These are phyloP conservation scores for Hycleus phaleratus DNA, from an alignment of 1,140 invertebrate genomes.

Conservation along the genomic window DNA sequence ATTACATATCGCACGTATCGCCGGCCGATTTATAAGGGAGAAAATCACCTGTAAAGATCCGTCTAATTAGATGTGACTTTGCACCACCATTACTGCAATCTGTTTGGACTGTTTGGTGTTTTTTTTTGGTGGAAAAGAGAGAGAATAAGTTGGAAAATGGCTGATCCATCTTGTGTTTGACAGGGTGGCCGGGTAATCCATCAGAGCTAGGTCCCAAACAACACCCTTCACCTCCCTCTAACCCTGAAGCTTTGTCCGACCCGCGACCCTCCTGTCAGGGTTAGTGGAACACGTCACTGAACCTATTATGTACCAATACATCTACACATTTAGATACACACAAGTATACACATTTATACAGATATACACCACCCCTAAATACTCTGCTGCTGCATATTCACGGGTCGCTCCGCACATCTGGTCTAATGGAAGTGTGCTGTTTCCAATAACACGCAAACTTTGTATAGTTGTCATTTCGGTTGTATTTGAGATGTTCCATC, in stretches of 20 bases:
- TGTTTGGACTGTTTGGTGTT: too few species aligned
- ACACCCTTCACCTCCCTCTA: conserved; percentile 7
- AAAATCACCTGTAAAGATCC: too few species aligned
- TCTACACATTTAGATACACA: conserved; percentile 17
- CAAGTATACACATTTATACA: conserved; percentile 7
- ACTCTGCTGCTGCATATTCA: conserved; percentile 22
- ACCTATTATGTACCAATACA: conserved; percentile 43
- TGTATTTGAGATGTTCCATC: neutral
- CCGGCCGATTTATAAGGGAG: too few species aligned
- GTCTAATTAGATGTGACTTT: too few species aligned
- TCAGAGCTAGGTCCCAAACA: conserved; percentile 27
- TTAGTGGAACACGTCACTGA: conserved; percentile 43
- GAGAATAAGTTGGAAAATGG: conserved; percentile 36
- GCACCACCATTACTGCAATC: too few species aligned
- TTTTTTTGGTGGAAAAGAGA: conserved; percentile 21
- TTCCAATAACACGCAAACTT: conserved; percentile 22
- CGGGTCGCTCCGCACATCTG: conserved; percentile 29
- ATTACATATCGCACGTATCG: conserved; percentile 3
- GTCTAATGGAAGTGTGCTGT: conserved; percentile 37
- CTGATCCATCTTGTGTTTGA: conserved; percentile 43
- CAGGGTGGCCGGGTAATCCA: conserved; percentile 41
- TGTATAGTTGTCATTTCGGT: neutral
- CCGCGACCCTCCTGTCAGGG: conserved; percentile 39
- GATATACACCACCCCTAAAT: conserved; percentile 3
- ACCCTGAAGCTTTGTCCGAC: conserved; percentile 30